phyloP scores from a whole-genome alignment of 2,888 invertebrate species.

The Synanthedon vespiformis region DNA sequence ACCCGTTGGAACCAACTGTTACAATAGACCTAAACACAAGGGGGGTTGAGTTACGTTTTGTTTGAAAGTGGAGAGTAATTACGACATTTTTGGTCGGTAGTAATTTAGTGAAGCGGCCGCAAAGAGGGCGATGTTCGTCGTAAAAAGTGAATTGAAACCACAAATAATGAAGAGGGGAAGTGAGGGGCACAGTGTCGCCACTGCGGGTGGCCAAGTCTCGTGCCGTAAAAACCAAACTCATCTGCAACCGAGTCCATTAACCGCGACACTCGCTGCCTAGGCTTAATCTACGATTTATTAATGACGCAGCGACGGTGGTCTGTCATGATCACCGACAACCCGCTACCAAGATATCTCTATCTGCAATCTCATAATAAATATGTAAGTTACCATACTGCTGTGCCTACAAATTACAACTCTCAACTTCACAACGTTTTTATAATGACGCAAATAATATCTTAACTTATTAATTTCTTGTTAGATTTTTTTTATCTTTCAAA shows the following conservation, averaged over 20 bases:
- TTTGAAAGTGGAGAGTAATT: conserved; percentile 17
- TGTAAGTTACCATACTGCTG: too few species aligned
- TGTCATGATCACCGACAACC: conserved; percentile 9
- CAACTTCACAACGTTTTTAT: too few species aligned
- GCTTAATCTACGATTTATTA: conserved; percentile 58
- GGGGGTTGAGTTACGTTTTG: conserved; percentile 9
- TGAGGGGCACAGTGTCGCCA: conserved; percentile 31
- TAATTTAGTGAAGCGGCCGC: conserved; percentile 34
- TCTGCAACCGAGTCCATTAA: conserved; percentile 56
- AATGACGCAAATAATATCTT: too few species aligned
- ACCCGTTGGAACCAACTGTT: conserved; percentile 1
- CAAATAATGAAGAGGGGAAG: conserved; percentile 56
- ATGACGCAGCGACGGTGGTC: conserved; percentile 44
- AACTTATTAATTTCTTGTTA: too few species aligned
- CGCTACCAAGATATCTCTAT: conserved; percentile 35
- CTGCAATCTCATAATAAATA: too few species aligned
- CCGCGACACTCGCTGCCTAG: conserved; percentile 34
- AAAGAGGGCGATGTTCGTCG: conserved; percentile 49
- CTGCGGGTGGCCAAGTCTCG: conserved; percentile 64
- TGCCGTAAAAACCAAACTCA: conserved; percentile 66
- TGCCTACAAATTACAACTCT: too few species aligned
- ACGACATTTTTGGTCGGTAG: conserved; percentile 30
- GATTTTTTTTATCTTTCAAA: too few species aligned
- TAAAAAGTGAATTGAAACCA: conserved; percentile 69
- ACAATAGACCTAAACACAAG: conserved; percentile 6